A percentile compares a stretch with the other conserved stretches of the same genome.
These are phyloP conservation scores for Bombus soroeensis DNA, from an alignment of 1,140 invertebrate genomes.

Conservation along the genomic window DNA sequence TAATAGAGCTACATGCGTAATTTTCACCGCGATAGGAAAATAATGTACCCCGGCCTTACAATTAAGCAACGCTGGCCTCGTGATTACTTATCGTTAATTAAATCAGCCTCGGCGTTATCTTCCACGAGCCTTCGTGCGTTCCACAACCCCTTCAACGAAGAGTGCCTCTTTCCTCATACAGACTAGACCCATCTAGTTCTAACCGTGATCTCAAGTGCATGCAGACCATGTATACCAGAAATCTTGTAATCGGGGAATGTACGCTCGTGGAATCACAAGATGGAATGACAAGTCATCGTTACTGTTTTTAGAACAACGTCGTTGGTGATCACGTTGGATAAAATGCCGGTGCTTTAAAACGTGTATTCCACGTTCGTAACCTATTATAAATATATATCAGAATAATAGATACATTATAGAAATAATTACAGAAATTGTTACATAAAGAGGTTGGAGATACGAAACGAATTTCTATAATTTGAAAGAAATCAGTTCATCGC, in stretches of 20 bases:
- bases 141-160: slow-evolving; percentile 10
- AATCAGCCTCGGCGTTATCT: slow-evolving; percentile 55
- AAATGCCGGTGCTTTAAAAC: neutral
- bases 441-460: neutral
- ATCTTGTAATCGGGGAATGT: slow-evolving; percentile 3
- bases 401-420: too few species aligned
- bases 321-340: neutral
- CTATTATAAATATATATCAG: neutral
- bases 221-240: neutral
- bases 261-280: neutral
- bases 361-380: neutral
- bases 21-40: slow-evolving; percentile 45
- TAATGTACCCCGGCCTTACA: slow-evolving; percentile 2
- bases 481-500: neutral
- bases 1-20: slow-evolving; percentile 40
- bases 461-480: neutral
- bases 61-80: slow-evolving; percentile 52
- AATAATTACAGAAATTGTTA: neutral
- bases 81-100: slow-evolving; percentile 72
- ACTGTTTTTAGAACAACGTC: neutral
- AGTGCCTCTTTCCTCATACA: neutral
- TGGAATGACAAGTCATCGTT: slow-evolving; percentile 16
- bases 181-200: neutral
- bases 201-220: neutral
- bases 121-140: slow-evolving; percentile 22